Conservation (phyloP, 2,113 vertebrate genomes). For the Polypterus senegalus region DNA sequence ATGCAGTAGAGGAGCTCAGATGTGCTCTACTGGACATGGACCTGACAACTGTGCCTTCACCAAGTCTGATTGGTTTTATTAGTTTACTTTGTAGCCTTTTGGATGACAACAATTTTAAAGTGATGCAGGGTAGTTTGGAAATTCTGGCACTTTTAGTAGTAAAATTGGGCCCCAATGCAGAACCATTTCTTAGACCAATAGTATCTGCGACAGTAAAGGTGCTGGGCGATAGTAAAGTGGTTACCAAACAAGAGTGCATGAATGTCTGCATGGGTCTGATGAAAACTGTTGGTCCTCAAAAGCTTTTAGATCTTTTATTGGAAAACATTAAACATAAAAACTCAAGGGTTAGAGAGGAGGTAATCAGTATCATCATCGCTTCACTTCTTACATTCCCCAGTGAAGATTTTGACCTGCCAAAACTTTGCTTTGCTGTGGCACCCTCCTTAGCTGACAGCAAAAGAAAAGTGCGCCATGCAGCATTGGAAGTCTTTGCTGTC, state of each 20-base stretch:
- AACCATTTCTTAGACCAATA: slow-evolving; percentile 49
- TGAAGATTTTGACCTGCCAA: slow-evolving; percentile 61
- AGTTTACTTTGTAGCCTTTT: slow-evolving; percentile 57
- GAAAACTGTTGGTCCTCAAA: slow-evolving; percentile 51
- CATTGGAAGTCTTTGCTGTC: slow-evolving; percentile 66
- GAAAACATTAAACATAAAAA: slow-evolving; percentile 63
- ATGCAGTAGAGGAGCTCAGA: slow-evolving; percentile 70
- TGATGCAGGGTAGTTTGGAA: slow-evolving; percentile 63
- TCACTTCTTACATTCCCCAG: slow-evolving; percentile 62
- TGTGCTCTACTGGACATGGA: slow-evolving; percentile 45
- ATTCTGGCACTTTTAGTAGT: slow-evolving; percentile 59
- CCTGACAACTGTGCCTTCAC: slow-evolving; percentile 37
- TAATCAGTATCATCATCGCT: slow-evolving; percentile 60
- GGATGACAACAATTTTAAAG: slow-evolving; percentile 71
- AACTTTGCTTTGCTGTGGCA: slow-evolving; percentile 58
- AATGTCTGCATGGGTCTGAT: slow-evolving; percentile 60
- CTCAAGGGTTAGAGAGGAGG: slow-evolving; percentile 61
- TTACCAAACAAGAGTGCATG: slow-evolving; percentile 59
- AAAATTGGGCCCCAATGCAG: slow-evolving; percentile 48
- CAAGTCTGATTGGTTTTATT: slow-evolving; percentile 54
- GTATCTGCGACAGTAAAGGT: slow-evolving; percentile 54
- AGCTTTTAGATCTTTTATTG: slow-evolving; percentile 59
- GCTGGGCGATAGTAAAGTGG: slow-evolving; percentile 57
- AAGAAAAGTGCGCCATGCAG: slow-evolving; percentile 64
- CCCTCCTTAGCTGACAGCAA: slow-evolving; percentile 68